A percentile compares a stretch with the other conserved stretches of the same genome.
Conservation (phyloP, 2,113 vertebrate species). For the Camelus bactrianus region DNA sequence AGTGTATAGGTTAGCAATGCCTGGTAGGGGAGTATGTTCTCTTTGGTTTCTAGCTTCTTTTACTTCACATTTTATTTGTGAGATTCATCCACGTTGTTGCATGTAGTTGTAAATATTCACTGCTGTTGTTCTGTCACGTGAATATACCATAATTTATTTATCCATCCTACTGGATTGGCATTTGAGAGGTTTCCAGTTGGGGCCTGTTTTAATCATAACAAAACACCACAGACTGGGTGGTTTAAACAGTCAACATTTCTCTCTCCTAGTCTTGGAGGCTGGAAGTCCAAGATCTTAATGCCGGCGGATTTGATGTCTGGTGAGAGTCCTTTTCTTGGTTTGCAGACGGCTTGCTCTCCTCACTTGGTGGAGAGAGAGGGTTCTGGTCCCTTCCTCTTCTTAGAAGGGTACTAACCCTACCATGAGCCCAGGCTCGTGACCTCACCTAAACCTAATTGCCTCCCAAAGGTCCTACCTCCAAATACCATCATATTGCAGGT, state of each 20-base stretch:
- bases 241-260: not conserved
- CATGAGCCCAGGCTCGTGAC: not conserved
- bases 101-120: not conserved
- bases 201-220: not conserved
- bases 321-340: not conserved
- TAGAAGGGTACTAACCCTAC: not conserved
- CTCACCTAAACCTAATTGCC: not conserved
- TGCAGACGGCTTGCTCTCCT: not conserved
- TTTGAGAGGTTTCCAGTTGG: not conserved
- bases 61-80: not conserved
- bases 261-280: not conserved
- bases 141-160: not conserved
- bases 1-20: not conserved
- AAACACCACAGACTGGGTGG: not conserved
- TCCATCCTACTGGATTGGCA: not conserved
- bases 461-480: not conserved
- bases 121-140: not conserved
- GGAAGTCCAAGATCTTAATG: not conserved
- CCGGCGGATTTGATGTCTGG: not conserved
- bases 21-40: not conserved
- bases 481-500: no score
- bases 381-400: not conserved
- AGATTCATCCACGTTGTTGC: not conserved
- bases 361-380: not conserved
- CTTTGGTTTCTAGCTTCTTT: not conserved